phyloP scores from a whole-genome alignment of 2,797 vertebrate genomes.

The Sphenopsis melanotis region DNA sequence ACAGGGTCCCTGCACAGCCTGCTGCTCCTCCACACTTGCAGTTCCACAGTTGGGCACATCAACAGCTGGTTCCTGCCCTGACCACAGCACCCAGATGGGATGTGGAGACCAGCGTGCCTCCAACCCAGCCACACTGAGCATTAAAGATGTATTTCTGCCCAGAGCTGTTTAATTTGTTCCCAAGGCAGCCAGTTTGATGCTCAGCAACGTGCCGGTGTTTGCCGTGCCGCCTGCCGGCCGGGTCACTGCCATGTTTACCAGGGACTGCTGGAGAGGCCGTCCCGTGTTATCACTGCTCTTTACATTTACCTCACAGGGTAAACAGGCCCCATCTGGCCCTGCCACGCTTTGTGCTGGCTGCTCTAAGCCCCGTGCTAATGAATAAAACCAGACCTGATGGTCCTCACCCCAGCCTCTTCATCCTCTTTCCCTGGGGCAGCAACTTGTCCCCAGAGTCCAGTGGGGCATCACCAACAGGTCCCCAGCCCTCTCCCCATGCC shows the following conservation, averaged over 20 bases:
- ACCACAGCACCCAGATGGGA: neutral
- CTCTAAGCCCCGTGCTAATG: slow-evolving; percentile 23
- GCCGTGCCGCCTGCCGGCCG: rapidly evolving
- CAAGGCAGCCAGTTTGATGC: neutral
- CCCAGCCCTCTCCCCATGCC: neutral
- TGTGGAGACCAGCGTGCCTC: neutral
- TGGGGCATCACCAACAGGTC: neutral
- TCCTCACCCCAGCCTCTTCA: neutral
- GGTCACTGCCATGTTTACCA: slow-evolving; percentile 32
- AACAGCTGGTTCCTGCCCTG: neutral
- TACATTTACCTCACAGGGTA: slow-evolving; percentile 51
- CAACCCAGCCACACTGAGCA: neutral
- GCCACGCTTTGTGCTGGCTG: neutral
- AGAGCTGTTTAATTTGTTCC: slow-evolving; percentile 21
- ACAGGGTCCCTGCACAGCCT: neutral
- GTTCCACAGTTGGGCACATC: neutral
- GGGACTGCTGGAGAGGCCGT: neutral
- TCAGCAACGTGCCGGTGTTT: slow-evolving; percentile 3
- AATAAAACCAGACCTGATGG: slow-evolving; percentile 36
- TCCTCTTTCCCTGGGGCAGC: neutral
- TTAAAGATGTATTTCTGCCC: neutral
- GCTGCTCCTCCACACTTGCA: neutral
- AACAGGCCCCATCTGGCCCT: slow-evolving; percentile 68
- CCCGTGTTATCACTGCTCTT: slow-evolving; percentile 42
- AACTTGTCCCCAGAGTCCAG: neutral